Conservation (phyloP, 2,888 invertebrate genomes). For the Diloba caeruleocephala region DNA sequence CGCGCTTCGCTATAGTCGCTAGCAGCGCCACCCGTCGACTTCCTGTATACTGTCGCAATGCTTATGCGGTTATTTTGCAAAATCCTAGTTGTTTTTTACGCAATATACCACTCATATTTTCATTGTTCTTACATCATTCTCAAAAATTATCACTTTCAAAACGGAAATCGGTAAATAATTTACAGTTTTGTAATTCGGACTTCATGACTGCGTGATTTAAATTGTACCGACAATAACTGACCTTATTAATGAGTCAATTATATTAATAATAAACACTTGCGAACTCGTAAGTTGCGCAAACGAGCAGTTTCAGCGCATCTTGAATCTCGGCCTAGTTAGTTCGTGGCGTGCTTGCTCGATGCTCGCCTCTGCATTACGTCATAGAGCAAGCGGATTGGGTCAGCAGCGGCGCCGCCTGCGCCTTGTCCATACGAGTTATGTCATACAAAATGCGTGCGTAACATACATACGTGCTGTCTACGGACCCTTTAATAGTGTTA, state of each 20-base stretch:
- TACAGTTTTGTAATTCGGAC: no score
- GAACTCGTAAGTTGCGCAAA: slow-evolving; percentile 66
- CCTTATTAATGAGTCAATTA: slow-evolving; percentile 24
- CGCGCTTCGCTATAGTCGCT: slow-evolving; percentile 45
- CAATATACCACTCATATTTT: slow-evolving; percentile 31
- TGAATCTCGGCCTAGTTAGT: slow-evolving; percentile 81
- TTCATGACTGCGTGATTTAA: no score
- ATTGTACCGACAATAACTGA: neutral
- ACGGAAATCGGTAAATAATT: no score
- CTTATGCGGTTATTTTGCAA: slow-evolving; percentile 47
- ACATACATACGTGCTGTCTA: slow-evolving; percentile 67
- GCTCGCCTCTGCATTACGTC: slow-evolving; percentile 69
- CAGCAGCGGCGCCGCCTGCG: slow-evolving; percentile 70
- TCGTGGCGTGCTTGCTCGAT: slow-evolving; percentile 60
- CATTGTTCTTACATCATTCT: neutral
- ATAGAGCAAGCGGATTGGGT: slow-evolving; percentile 77
- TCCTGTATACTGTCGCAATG: slow-evolving; percentile 66
- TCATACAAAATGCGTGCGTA: slow-evolving; percentile 70
- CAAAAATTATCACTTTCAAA: neutral
- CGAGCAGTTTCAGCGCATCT: slow-evolving; percentile 80
- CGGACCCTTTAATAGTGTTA: slow-evolving; percentile 52
- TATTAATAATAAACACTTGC: slow-evolving; percentile 17
- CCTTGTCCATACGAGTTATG: slow-evolving; percentile 77
- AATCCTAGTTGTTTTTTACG: slow-evolving; percentile 50
- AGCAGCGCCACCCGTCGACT: slow-evolving; percentile 52